Base-by-base conservation (phyloP, 2,113 vertebrate species). In the Tenrec ecaudatus region DNA sequence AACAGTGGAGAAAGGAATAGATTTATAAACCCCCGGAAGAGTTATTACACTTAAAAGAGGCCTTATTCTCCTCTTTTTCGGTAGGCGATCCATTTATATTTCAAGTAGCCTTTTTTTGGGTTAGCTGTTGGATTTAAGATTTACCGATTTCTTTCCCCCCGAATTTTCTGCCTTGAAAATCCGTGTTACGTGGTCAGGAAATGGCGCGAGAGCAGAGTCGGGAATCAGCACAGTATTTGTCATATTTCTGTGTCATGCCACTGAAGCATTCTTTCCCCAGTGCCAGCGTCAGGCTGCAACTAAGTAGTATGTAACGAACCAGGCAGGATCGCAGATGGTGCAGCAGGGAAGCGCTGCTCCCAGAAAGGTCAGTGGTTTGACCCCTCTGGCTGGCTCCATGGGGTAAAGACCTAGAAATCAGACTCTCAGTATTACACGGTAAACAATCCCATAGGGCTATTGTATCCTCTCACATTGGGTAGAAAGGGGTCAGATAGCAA, bases 41-140 rank as follows among this genome's bases (percentile, higher is more conserved):
- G 60, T 62, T 22, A 77, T 62, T 3, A 60, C 80, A 12, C 5
- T 76, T 79, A n/a, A 2, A 73, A 90, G 14, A 58, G 11, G 17
- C 33, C 53, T 36, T n/a, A 53, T 53, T 53, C 47, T 0, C 40
- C 4, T 66, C 68, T 79, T 14, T 10, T 31, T 84, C 36, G 62
- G 11, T 58, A 57, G 43, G 29, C 19, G 89, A 92, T 4, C 1
- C 57, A 40, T 14, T 22, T 64, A 60, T 36, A 66, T 40, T 71
- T 71, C 29, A 84, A 62, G 33, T 15, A 69, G 38, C 22, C 27
- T 69, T 79, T 83, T 82, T 53, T 77, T 80, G 40, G 29, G 31
- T 38, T 87, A 69, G 27, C 43, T 60, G 43, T 58, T 87, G n/a
- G 68, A 77, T 81, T 94, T 78, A 36, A n/a, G 88, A 60, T 64